These are phyloP conservation scores for Agelaius phoeniceus DNA, from an alignment of 2,113 vertebrate species.

Conservation along the genomic window DNA sequence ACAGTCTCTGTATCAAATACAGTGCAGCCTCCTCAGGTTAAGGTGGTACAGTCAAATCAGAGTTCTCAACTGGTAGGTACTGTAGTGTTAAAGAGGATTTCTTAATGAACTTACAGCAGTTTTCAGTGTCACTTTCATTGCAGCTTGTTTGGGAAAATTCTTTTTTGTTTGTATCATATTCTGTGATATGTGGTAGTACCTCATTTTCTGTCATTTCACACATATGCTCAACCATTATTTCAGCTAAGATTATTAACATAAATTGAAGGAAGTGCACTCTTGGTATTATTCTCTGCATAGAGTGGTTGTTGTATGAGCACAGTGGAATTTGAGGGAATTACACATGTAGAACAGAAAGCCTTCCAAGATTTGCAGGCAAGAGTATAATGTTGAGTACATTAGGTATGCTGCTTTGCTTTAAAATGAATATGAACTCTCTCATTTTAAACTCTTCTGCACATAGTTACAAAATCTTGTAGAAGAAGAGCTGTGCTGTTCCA, in stretches of 20 bases:
- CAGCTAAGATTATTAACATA: background rate
- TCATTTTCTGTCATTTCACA: background rate
- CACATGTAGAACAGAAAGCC: background rate
- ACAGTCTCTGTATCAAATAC: conserved; percentile 73
- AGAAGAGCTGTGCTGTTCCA: background rate
- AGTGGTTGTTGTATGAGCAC: background rate
- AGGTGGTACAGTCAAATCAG: conserved; percentile 74
- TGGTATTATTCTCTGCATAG: background rate
- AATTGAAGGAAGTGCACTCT: background rate
- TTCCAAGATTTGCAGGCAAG: background rate
- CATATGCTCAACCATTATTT: background rate
- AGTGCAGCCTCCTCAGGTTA: conserved; percentile 66
- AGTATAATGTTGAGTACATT: background rate
- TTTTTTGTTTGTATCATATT: background rate
- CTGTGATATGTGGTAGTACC: background rate
- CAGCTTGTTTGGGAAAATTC: background rate
- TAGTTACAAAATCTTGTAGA: background rate
- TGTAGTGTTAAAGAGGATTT: background rate
- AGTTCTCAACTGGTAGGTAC: conserved; percentile 80
- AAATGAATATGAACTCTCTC: background rate
- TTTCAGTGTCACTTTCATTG: background rate
- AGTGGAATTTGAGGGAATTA: background rate
- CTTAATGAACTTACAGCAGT: background rate
- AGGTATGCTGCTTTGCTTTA: background rate
- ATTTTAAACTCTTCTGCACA: background rate